Evolutionary conservation across 2,113 vertebrate genomes (phyloP).

Genomic region (Alaudala cheleensis): DNA sequence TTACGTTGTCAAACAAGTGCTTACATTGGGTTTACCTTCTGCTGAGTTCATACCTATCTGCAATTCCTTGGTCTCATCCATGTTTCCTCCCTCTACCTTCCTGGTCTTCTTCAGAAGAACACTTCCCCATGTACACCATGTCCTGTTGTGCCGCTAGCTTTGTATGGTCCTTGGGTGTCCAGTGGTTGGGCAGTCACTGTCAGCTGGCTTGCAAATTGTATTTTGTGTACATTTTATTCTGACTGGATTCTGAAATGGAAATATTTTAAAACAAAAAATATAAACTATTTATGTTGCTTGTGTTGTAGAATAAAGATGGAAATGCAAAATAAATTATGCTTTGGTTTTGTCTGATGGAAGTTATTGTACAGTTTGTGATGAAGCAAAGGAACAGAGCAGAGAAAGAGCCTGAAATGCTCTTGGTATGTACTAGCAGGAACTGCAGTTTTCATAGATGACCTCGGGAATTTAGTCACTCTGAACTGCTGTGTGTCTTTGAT

Average conservation of each 20-base stretch:
- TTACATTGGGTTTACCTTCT: slow-evolving; percentile 29
- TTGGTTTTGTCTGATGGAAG: not conserved
- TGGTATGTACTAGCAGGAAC: not conserved
- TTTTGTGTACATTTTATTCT: slow-evolving; percentile 83
- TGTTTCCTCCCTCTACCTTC: not conserved
- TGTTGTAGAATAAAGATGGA: slow-evolving; percentile 85
- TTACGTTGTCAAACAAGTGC: not conserved
- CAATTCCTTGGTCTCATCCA: not conserved
- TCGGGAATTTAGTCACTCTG: not conserved
- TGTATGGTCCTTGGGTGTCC: slow-evolving; percentile 67
- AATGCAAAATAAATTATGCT: slow-evolving; percentile 47
- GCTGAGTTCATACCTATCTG: not conserved
- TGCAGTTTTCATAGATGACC: not conserved
- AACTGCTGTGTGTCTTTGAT: not conserved
- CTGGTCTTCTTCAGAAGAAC: slow-evolving; percentile 36
- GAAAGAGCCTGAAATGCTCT: not conserved
- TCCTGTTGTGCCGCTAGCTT: slow-evolving; percentile 53
- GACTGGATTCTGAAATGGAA: slow-evolving; percentile 77
- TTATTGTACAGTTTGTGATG: not conserved
- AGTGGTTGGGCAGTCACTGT: slow-evolving; percentile 66
- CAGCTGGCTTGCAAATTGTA: slow-evolving; percentile 75
- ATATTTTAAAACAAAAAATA: slow-evolving; percentile 78
- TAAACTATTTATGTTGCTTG: slow-evolving; percentile 82
- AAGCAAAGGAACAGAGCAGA: not conserved
- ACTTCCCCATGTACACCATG: not conserved